Conservation (phyloP, 2,797 vertebrate species). For the Psittacula echo region DNA sequence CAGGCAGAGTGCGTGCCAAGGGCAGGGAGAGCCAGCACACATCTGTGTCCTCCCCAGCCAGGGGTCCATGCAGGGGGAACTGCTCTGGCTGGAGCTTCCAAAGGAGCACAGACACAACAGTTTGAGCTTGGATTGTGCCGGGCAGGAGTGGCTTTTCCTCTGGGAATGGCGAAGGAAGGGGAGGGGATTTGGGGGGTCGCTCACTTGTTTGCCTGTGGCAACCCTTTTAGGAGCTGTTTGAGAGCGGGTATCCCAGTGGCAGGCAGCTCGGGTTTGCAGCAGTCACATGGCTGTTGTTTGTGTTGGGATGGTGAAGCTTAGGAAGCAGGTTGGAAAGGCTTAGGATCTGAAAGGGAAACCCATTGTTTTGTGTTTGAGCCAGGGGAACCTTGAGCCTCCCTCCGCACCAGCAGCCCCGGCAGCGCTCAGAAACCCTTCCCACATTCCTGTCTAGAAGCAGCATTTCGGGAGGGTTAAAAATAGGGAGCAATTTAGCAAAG, state of each 20-base stretch:
- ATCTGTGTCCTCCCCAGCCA: neutral
- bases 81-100: neutral
- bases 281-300: slow-evolving; percentile 42
- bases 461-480: slow-evolving; percentile 36
- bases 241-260: neutral
- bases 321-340: slow-evolving; percentile 15
- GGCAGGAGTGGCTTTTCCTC: neutral
- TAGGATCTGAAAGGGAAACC: slow-evolving; percentile 14
- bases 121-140: neutral
- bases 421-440: neutral
- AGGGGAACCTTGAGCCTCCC: neutral
- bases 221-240: neutral
- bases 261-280: neutral
- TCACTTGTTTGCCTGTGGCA: neutral
- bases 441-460: neutral
- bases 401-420: neutral
- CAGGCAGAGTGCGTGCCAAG: neutral
- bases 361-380: slow-evolving; percentile 17
- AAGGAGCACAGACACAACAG: neutral
- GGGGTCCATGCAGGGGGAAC: neutral
- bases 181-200: neutral
- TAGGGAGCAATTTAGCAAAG: neutral
- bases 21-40: neutral
- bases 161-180: neutral
- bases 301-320: neutral